Evolutionary conservation across 2,113 vertebrate species (phyloP), one percentile per base, ranked within the genome.

Genomic region (Pheucticus melanocephalus): DNA sequence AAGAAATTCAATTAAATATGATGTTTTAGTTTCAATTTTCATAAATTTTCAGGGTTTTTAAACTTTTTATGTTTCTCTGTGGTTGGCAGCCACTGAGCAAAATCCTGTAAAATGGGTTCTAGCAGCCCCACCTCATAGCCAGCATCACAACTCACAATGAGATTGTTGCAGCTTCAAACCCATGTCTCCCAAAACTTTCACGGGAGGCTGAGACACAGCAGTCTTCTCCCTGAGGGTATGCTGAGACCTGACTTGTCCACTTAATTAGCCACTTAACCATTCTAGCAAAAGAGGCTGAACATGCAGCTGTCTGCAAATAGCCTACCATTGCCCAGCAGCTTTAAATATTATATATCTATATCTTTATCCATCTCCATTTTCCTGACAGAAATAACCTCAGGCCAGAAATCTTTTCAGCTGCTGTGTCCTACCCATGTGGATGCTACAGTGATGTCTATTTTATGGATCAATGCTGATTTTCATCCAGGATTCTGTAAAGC

Each of bases 201-300:
- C 3, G 81, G 66, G 66, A 94, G 78, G 84, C 68, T 71, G 94
- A 94, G 92, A 63, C 64, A 84, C 1, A 7, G 64, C 53, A 56
- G 79, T 40, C 71, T 92, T 87, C 70, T 81, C 82, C 77, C 87
- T 23, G 48, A 70, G 73, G 93, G 59, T 56, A 27, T 44, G 13
- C 88, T 76, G 76, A 77, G 88, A 94, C 9, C 88, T 76, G 82
- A 91, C 91, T 88, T 84, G 88, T 96, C 96, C 86, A 90, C 90
- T 95, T 97, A 96, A 96, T 97, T 96, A 97, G 92, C 90, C 90
- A 86, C 94, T 93, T 96, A 95, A 66, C 93, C 75, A 54, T 60
- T 70, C 80, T 35, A 82, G 79, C 87, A 96, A 71, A 88, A 97
- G 93, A 69, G 77, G 77, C 78, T 94, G 95, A 97, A 70, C 37